Percentiles rank a stretch among this genome's conserved stretches.
phyloP scores from a whole-genome alignment of 2,888 invertebrate species.

The Eilema griseolum region DNA sequence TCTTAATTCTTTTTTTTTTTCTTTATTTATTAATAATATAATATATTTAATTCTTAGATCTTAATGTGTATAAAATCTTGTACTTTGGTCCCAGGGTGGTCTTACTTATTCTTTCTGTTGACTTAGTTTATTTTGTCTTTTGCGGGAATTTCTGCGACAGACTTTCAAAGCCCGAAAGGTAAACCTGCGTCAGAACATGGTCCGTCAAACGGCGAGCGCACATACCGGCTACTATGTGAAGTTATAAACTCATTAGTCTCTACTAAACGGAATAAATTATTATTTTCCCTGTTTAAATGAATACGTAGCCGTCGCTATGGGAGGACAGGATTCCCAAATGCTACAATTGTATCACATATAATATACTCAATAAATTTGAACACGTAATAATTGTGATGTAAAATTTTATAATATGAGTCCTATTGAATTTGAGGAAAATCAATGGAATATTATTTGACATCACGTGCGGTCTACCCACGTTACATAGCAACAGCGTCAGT shows the following conservation, averaged over 20 bases:
- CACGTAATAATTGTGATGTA: constrained; percentile 13
- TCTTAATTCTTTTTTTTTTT: too few relatives aligned
- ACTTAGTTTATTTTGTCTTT: too few relatives aligned
- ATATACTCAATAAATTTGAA: not conserved
- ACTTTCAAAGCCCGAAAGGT: too few relatives aligned
- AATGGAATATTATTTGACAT: not conserved
- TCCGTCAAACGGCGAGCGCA: too few relatives aligned
- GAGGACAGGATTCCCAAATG: not conserved
- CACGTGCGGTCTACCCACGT: not conserved
- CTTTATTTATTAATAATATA: too few relatives aligned
- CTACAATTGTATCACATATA: not conserved
- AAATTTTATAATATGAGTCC: not conserved
- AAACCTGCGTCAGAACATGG: too few relatives aligned
- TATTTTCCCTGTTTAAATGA: not conserved
- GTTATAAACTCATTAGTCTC: not conserved
- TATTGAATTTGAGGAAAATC: not conserved
- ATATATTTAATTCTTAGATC: too few relatives aligned
- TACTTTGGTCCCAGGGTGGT: too few relatives aligned
- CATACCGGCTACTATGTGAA: not conserved
- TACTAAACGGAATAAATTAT: not conserved
- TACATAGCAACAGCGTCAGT: not conserved
- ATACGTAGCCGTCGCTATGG: not conserved
- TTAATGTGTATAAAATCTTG: too few relatives aligned
- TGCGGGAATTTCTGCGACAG: too few relatives aligned
- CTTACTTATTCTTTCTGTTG: too few relatives aligned